A percentile compares a stretch with the other conserved stretches of the same genome.
These are phyloP conservation scores for Arctia plantaginis DNA, from an alignment of 2,888 invertebrate species.

Conservation along the genomic window DNA sequence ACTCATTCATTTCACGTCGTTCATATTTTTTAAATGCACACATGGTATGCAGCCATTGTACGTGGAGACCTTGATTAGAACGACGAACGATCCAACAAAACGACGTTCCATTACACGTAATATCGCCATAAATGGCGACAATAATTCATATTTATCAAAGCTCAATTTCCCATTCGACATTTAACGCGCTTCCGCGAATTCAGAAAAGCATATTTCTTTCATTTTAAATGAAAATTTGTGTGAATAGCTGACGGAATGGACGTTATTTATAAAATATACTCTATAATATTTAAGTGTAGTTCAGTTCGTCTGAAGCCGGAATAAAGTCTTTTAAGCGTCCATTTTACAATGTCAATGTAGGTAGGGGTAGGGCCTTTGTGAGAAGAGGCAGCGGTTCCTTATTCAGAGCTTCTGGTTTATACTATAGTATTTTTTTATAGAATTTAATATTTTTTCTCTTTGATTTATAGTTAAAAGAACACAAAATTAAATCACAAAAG, in stretches of 20 bases:
- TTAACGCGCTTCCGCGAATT: conserved; percentile 14
- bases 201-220: background rate
- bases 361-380: conserved; percentile 35
- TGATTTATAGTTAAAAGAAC: too few relatives aligned
- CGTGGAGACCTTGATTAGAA: background rate
- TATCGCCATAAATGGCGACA: background rate
- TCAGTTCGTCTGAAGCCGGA: conserved; percentile 58
- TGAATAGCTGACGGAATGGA: conserved; percentile 34
- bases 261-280: conserved; percentile 34
- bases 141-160: conserved; percentile 4
- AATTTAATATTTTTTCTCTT: too few relatives aligned
- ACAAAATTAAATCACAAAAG: too few relatives aligned
- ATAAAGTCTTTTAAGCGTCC: conserved; percentile 71
- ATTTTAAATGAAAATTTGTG: conserved; percentile 14
- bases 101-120: background rate
- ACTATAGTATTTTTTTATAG: too few relatives aligned
- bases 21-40: too few relatives aligned
- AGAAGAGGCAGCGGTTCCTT: conserved; percentile 48
- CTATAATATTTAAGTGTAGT: conserved; percentile 57
- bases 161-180: conserved; percentile 5
- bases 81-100: background rate
- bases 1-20: too few relatives aligned
- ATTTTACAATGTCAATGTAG: conserved; percentile 71
- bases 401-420: too few relatives aligned
- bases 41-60: background rate